A percentile compares a stretch with the other conserved stretches of the same genome.
phyloP scores from a whole-genome alignment of 2,113 vertebrate species.

The Callochromis pleurospilus region DNA sequence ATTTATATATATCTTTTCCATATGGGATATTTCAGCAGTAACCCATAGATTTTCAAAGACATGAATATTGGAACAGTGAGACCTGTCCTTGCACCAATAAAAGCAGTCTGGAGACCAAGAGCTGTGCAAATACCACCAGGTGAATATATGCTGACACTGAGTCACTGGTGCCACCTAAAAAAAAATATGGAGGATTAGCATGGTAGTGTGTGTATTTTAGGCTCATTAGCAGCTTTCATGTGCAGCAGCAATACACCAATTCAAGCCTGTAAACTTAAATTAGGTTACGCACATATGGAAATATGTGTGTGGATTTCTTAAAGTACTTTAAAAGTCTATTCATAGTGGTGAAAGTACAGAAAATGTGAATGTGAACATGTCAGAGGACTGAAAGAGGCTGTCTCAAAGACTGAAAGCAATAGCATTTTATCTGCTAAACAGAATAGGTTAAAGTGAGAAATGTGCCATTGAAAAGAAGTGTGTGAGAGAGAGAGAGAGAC shows the following conservation, averaged over 20 bases:
- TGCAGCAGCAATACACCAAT: neutral
- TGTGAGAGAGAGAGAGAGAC: neutral
- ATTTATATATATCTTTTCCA: too few relatives aligned
- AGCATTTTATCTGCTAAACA: neutral
- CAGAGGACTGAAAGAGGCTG: neutral
- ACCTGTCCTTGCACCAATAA: constrained; percentile 21
- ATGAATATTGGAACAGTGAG: constrained; percentile 50
- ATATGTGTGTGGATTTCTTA: neutral
- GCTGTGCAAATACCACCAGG: constrained; percentile 12
- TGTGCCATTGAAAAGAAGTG: neutral
- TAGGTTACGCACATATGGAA: neutral
- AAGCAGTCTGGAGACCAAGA: neutral
- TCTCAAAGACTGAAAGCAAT: neutral
- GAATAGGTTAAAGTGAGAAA: neutral
- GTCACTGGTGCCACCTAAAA: neutral
- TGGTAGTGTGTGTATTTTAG: neutral
- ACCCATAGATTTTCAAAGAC: constrained; percentile 27
- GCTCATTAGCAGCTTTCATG: neutral
- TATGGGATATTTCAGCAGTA: constrained; percentile 33
- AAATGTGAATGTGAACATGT: neutral
- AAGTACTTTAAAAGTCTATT: neutral
- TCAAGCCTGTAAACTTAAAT: neutral
- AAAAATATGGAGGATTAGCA: neutral
- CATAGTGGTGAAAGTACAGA: neutral
- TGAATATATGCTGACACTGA: neutral